Evolutionary conservation across 2,888 invertebrate genomes (phyloP).

Genomic region (Hirtodrosophila cameraria): DNA sequence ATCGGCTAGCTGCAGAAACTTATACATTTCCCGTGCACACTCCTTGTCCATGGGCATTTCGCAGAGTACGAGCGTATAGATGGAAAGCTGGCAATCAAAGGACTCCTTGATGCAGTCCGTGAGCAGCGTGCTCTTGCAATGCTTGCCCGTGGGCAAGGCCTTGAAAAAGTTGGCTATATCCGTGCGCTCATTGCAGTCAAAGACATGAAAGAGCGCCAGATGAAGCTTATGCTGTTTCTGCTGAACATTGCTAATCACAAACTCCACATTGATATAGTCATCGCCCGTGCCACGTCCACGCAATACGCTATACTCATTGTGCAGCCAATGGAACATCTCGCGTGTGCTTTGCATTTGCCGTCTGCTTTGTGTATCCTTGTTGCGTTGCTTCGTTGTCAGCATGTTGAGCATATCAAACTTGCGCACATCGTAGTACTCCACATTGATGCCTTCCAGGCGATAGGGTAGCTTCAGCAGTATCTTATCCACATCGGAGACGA

Average conservation of each 20-base stretch:
- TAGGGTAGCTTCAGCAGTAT: constrained; percentile 35
- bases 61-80: constrained; percentile 60
- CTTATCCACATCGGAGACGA: constrained; percentile 69
- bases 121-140: constrained; percentile 37
- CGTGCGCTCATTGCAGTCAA: constrained; percentile 43
- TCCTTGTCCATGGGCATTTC: constrained; percentile 54
- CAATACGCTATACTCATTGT: constrained; percentile 53
- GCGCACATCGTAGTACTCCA: constrained; percentile 74
- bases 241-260: constrained; percentile 36
- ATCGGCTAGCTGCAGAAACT: constrained; percentile 62
- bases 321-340: constrained; percentile 70
- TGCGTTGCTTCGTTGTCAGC: constrained; percentile 27
- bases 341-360: constrained; percentile 52
- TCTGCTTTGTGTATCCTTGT: background rate
- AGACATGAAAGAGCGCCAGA: constrained; percentile 60
- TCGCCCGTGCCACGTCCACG: constrained; percentile 59
- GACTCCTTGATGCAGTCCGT: constrained; percentile 71
- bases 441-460: constrained; percentile 45
- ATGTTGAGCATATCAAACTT: constrained; percentile 76
- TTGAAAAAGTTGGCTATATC: constrained; percentile 56
- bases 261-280: constrained; percentile 69
- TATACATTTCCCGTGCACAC: constrained; percentile 35
- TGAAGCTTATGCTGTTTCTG: constrained; percentile 34
- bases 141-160: constrained; percentile 38
- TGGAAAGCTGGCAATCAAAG: constrained; percentile 39